Base-by-base conservation (phyloP, 2,888 invertebrate species). In the Pristionchus maxplancki region DNA sequence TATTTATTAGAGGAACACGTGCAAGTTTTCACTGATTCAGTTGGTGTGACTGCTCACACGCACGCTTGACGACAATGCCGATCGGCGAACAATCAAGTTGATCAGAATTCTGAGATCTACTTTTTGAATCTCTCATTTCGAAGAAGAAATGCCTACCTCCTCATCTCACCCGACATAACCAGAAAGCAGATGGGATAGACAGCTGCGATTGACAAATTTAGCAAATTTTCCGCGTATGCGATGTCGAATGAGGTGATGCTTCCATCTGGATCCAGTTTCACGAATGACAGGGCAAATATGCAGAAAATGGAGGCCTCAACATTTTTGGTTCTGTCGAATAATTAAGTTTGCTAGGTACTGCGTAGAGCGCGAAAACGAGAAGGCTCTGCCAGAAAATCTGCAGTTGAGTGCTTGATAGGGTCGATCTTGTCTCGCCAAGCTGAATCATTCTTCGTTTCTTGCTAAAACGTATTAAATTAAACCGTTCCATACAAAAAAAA, bases 121-220 rank as follows among this genome's bases (percentile, higher is more conserved):
- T n/a, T n/a, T n/a, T 44, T 44, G 44, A 44, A 9, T 44, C 44
- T 6, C 44, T n/a, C n/a, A n/a, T n/a, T n/a, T n/a, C n/a, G n/a
- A n/a, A n/a, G n/a, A n/a, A n/a, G n/a, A n/a, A n/a, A n/a, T n/a
- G n/a, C 8, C 8, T 44, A 71, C 71, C 37, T 71, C 37, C 40
- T 71, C 37, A 71, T 71, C 40, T 71, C 71, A 15, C 71, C 71
- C 34, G 71, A 71, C 71, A 37, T 71, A 5, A 37, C 37, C 5
- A 71, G 40, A 37, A 71, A 71, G 37, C 71, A 71, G 71, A 71
- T 13, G 20, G 71, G 71, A 37, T 71, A 71, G 28, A 37, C 64
- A 34, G 64, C 64, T 67, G 64, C 64, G 11, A 67, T 67, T 28
- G 64, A 67, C 64, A 67, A 15, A 71, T 71, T 71, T 37, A 71